Conservation (phyloP, 2,113 vertebrate species). For the Setophaga kirtlandii region DNA sequence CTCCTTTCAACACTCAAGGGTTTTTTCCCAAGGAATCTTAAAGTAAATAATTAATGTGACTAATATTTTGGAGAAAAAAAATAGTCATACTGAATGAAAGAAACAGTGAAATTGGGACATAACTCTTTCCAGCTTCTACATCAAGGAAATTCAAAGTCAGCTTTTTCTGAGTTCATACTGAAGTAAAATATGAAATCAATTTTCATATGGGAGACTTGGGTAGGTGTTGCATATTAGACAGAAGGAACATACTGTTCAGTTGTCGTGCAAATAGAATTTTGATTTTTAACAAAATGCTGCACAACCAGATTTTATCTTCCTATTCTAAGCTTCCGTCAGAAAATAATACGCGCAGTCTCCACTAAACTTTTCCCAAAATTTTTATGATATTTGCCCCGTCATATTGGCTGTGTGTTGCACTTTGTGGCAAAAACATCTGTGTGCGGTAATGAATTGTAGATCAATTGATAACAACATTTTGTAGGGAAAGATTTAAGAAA, state of each 20-base stretch:
- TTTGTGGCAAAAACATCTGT: neutral
- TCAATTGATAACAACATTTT: neutral
- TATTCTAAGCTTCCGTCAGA: constrained; percentile 37
- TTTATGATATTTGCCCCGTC: neutral
- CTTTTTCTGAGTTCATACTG: constrained; percentile 32
- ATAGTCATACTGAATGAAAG: neutral
- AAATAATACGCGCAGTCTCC: constrained; percentile 23
- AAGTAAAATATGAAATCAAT: neutral
- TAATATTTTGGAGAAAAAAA: neutral
- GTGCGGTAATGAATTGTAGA: neutral
- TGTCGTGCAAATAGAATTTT: constrained; percentile 57
- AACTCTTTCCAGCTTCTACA: neutral
- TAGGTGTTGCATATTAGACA: constrained; percentile 41
- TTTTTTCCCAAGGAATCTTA: neutral
- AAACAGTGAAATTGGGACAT: neutral
- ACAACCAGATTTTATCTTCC: constrained; percentile 33
- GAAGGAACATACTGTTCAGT: constrained; percentile 56
- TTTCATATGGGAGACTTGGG: constrained; percentile 38
- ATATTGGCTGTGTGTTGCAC: neutral
- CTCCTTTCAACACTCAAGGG: neutral
- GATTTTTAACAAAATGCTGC: constrained; percentile 54
- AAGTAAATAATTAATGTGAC: neutral
- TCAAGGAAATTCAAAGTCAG: constrained; percentile 25
- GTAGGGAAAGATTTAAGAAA: neutral
- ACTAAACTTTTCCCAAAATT: neutral